Evolutionary conservation across 1,140 invertebrate species (phyloP).

Genomic region (Gonioctena quinquepunctata): DNA sequence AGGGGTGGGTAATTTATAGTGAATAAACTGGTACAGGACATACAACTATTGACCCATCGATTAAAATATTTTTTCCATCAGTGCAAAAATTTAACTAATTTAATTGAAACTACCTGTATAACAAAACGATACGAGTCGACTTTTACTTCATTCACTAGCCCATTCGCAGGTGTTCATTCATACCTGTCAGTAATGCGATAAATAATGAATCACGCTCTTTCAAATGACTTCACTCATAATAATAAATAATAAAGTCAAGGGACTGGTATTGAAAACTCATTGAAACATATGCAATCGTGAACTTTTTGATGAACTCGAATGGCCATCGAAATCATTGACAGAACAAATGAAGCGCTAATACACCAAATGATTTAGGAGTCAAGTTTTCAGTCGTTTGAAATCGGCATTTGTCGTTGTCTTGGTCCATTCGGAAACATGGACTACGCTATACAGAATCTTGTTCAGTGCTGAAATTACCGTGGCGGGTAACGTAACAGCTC

Average conservation of each 20-base stretch:
- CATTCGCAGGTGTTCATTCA: neutral
- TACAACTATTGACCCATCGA: too few relatives aligned
- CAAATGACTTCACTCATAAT: neutral
- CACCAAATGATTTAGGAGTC: neutral
- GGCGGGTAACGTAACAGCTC: conserved; percentile 7
- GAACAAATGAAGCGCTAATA: neutral
- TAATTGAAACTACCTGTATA: too few relatives aligned
- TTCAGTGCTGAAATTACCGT: conserved; percentile 29
- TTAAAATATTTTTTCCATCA: too few relatives aligned
- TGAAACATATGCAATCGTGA: neutral
- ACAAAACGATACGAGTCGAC: too few relatives aligned
- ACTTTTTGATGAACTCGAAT: neutral
- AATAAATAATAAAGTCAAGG: too few relatives aligned
- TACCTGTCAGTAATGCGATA: neutral
- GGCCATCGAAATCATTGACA: neutral
- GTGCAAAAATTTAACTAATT: too few relatives aligned
- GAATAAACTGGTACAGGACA: too few relatives aligned
- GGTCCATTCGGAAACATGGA: conserved; percentile 19
- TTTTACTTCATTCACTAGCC: neutral
- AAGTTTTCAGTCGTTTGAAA: neutral
- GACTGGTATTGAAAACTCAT: neutral
- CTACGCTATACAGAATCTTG: conserved; percentile 26
- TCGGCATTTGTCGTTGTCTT: conserved; percentile 4
- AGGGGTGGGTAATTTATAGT: too few relatives aligned
- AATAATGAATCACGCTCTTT: neutral